These are phyloP conservation scores for Trematomus bernacchii DNA, from an alignment of 2,797 vertebrate genomes.

Conservation along the genomic window DNA sequence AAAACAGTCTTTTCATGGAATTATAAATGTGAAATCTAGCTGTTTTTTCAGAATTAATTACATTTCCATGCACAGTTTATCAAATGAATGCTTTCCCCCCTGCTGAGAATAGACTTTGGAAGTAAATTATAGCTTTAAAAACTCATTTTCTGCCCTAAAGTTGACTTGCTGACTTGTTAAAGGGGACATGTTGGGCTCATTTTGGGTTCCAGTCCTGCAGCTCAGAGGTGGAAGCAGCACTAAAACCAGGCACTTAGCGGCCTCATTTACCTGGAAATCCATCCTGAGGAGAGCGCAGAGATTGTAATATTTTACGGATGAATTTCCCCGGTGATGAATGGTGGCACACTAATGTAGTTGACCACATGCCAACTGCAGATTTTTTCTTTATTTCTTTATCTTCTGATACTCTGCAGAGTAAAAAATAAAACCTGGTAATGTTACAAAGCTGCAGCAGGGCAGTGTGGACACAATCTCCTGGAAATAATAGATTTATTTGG, in stretches of 20 bases:
- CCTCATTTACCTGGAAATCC: constrained; percentile 48
- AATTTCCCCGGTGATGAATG: constrained; percentile 41
- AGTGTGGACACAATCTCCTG: not conserved
- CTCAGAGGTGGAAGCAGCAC: constrained; percentile 3
- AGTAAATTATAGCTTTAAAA: not conserved
- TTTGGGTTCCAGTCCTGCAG: not conserved
- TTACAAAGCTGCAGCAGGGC: not conserved
- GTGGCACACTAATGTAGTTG: constrained; percentile 22
- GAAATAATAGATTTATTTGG: not conserved
- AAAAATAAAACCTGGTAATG: not conserved
- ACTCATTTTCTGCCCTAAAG: not conserved
- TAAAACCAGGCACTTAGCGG: constrained; percentile 42
- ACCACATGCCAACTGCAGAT: constrained; percentile 14
- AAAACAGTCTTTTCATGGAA: constrained; percentile 7
- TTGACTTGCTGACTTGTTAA: not conserved
- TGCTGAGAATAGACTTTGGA: not conserved
- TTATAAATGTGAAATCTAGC: constrained; percentile 1
- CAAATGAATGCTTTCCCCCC: not conserved
- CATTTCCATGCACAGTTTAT: not conserved
- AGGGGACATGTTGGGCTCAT: too few relatives aligned
- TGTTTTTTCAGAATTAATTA: too few relatives aligned
- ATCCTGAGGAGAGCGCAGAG: constrained; percentile 22
- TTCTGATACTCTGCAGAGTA: not conserved
- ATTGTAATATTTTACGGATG: constrained; percentile 47
- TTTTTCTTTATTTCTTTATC: constrained; percentile 10